These are phyloP conservation scores for Poecile atricapillus DNA, from an alignment of 2,113 vertebrate genomes.

Conservation along the genomic window DNA sequence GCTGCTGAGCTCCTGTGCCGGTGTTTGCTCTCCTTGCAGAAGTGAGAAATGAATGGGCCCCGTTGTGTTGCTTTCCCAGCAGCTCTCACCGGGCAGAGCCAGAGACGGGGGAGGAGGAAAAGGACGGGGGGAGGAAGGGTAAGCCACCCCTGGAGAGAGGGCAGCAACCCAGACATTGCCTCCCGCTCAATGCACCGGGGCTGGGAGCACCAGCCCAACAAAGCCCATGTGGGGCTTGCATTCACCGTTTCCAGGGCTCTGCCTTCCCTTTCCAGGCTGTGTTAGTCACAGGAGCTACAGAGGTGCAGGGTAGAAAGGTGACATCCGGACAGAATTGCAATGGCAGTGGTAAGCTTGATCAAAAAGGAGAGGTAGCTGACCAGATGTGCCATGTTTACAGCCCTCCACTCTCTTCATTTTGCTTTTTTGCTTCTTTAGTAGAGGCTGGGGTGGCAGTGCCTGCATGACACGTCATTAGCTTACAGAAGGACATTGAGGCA, in stretches of 20 bases:
- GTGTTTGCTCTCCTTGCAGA: neutral
- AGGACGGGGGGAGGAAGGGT: neutral
- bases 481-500: neutral
- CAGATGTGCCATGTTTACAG: rapidly evolving
- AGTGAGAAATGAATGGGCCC: constrained; percentile 14
- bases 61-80: constrained; percentile 28
- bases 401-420: neutral
- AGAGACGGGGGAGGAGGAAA: neutral
- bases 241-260: neutral
- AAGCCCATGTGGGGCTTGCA: neutral
- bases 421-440: neutral
- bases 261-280: neutral
- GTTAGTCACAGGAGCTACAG: neutral
- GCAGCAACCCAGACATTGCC: neutral
- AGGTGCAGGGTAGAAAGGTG: neutral
- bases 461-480: neutral
- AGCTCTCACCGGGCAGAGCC: neutral
- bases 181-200: neutral
- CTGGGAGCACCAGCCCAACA: neutral
- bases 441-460: neutral
- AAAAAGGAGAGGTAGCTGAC: neutral
- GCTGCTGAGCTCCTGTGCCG: neutral
- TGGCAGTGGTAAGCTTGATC: rapidly evolving
- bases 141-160: neutral
- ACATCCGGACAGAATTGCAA: neutral